A percentile compares a stretch with the other conserved stretches of the same genome.
Evolutionary conservation across 2,113 vertebrate genomes (phyloP).

Genomic region (Cynocephalus volans): DNA sequence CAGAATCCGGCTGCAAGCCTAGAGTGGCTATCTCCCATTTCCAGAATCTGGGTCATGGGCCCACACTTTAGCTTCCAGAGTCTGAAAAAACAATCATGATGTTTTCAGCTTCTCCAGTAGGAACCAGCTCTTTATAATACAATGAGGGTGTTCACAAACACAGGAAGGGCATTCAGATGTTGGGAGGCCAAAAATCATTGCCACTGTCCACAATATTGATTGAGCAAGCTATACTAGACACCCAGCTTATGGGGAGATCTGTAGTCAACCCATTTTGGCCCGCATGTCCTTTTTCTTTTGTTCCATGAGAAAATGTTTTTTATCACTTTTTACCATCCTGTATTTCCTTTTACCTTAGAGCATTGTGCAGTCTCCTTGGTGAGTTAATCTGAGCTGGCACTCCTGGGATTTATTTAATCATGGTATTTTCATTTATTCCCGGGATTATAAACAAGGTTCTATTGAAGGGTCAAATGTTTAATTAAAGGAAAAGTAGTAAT

Average conservation of each 20-base stretch:
- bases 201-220: neutral
- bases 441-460: slow-evolving; percentile 55
- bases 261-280: neutral
- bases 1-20: neutral
- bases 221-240: neutral
- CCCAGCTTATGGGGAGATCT: neutral
- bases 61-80: neutral
- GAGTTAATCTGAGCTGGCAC: slow-evolving; percentile 40
- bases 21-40: rapidly evolving
- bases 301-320: neutral
- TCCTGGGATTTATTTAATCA: slow-evolving; percentile 47
- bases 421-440: slow-evolving; percentile 41
- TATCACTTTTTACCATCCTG: slow-evolving; percentile 6
- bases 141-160: neutral
- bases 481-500: slow-evolving; percentile 46
- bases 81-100: neutral
- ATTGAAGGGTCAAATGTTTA: slow-evolving; percentile 40
- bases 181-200: neutral
- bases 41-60: neutral
- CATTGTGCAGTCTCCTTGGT: slow-evolving; percentile 25
- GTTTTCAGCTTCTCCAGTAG: slow-evolving; percentile 24
- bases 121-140: neutral
- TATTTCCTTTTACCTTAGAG: slow-evolving; percentile 51
- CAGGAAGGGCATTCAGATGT: neutral
- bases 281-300: neutral